Evolutionary conservation across 2,113 vertebrate genomes (phyloP), one percentile per base, ranked within the genome.

Genomic region (Acanthisitta chloris): DNA sequence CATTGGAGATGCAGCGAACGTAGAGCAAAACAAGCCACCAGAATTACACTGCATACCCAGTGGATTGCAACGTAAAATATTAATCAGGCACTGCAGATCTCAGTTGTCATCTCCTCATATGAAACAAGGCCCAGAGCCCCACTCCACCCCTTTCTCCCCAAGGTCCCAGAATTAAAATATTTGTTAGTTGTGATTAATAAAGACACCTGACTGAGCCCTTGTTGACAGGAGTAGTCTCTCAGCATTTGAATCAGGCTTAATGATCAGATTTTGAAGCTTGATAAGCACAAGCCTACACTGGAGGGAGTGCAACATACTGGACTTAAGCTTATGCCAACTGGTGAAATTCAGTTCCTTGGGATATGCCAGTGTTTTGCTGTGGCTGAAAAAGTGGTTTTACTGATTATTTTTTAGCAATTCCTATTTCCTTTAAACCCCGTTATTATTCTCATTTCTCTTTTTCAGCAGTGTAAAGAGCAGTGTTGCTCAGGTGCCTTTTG

Each of bases 11-110:
- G 93, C 90, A 90, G 89, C 1, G 2, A 79, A 77, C 24, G 52
- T 57, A 69, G 81, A 94, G 69, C 55, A 84, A 82, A 90, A 83
- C 88, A 88, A 91, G 95, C 55, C 91, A 69, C 91, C 94, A 96
- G 95, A 94, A 96, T 95, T 95, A 81, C 94, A 78, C 95, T 3
- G 92, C 93, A 96, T 96, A 92, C 96, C 96, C 98, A 90, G 96
- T 87, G 97, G 97, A 97, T 98, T 95, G 38, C 83, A 59, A 59
- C 96, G 97, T 98, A 83, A 98, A 98, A 97, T 95, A 98, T 98
- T 97, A 91, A 98, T 97, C 97, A 96, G 94, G 90, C 93, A 97
- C 87, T 96, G 96, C 88, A 96, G 97, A 97, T 97, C 97, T 94
- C 97, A 82, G 81, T 94, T 97, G 94, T 86, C 93, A 86, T 85